These are phyloP conservation scores for Spinus olivaceus DNA, from an alignment of 2,797 vertebrate genomes.

Conservation along the genomic window DNA sequence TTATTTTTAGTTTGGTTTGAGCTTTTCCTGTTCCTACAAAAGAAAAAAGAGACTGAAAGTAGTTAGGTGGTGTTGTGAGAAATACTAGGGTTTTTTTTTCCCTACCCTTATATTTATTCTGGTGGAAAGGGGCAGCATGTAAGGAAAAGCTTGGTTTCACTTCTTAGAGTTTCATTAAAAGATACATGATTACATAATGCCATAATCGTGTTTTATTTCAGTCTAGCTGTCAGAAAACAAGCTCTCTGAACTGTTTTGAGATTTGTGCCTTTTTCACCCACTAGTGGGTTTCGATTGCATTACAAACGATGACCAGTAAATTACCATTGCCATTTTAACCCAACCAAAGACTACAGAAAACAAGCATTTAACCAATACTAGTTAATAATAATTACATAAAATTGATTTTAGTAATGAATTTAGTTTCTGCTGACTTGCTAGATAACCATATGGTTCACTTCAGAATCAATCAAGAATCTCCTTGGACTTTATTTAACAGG, in stretches of 20 bases:
- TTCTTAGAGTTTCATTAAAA: not conserved
- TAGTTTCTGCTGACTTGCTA: conserved; percentile 21
- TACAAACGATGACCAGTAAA: not conserved
- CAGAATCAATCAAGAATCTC: conserved; percentile 47
- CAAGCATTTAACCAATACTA: not conserved
- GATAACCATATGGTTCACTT: conserved; percentile 29
- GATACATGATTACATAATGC: not conserved
- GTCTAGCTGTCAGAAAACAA: not conserved
- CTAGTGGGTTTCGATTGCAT: not conserved
- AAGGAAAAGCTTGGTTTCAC: not conserved
- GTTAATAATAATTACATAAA: not conserved
- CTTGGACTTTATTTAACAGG: conserved; percentile 40
- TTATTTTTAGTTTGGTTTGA: not conserved
- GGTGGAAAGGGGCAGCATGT: not conserved
- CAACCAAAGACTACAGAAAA: not conserved
- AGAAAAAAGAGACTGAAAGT: not conserved
- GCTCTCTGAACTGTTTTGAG: not conserved
- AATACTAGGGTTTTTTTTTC: not conserved
- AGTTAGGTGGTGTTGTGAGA: not conserved
- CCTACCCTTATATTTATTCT: not conserved
- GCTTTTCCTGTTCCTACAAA: not conserved
- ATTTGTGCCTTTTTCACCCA: not conserved
- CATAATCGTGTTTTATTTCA: not conserved
- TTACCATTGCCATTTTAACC: not conserved
- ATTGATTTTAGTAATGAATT: not conserved